phyloP scores from a whole-genome alignment of 2,888 invertebrate genomes.

The Ganaspis brasiliensis region DNA sequence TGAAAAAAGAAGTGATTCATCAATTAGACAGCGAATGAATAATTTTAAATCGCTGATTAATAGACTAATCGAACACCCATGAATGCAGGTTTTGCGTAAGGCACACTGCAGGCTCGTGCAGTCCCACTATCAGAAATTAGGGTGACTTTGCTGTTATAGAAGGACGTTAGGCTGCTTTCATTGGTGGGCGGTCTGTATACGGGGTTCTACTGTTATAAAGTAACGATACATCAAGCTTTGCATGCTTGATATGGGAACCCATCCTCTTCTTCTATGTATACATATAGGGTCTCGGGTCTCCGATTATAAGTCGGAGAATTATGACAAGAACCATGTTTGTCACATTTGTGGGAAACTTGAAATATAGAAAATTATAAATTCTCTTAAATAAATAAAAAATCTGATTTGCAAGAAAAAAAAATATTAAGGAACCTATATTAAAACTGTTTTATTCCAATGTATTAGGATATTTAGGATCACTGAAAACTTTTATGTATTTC shows the following conservation, averaged over 20 bases:
- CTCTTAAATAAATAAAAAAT: no score
- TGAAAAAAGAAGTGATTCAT: constrained; percentile 18
- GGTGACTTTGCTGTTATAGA: constrained; percentile 74
- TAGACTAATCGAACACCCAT: constrained; percentile 56
- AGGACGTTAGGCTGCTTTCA: constrained; percentile 67
- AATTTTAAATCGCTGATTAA: constrained; percentile 55
- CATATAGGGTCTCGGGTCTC: constrained; percentile 60
- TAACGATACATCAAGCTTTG: constrained; percentile 81
- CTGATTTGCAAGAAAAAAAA: no score
- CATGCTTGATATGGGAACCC: constrained; percentile 80
- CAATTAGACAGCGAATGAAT: constrained; percentile 44
- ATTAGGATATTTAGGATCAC: no score
- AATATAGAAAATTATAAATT: no score
- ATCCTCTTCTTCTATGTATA: constrained; percentile 51
- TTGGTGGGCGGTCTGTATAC: constrained; percentile 78
- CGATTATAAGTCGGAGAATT: constrained; percentile 62
- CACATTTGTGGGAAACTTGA: constrained; percentile 60
- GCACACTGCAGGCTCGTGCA: constrained; percentile 53
- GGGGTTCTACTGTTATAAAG: constrained; percentile 71
- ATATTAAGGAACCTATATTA: no score
- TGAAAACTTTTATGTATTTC: no score
- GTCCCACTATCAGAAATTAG: constrained; percentile 72
- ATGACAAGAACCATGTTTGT: constrained; percentile 58
- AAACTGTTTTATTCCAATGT: no score
- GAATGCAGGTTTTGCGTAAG: constrained; percentile 63